Evolutionary conservation across 2,888 invertebrate species (phyloP).

Genomic region (Troides oblongomaculatus): DNA sequence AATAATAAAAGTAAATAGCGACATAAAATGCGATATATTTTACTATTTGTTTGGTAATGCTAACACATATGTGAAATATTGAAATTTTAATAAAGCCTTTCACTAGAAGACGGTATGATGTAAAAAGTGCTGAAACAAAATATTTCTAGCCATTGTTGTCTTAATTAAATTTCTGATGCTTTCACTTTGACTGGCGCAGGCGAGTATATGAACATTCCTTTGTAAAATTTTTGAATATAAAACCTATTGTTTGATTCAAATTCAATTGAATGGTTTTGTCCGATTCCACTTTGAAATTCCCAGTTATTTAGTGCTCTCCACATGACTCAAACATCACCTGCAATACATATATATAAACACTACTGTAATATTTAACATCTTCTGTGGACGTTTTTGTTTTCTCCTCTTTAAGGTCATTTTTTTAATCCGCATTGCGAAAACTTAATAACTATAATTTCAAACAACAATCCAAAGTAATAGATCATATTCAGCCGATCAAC

Average conservation of each 20-base stretch:
- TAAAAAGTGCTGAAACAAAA: neutral
- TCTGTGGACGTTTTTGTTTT: too few relatives aligned
- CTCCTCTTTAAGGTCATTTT: too few relatives aligned
- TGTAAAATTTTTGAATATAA: constrained; percentile 21
- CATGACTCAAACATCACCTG: too few relatives aligned
- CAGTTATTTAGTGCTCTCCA: constrained; percentile 5
- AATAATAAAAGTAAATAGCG: too few relatives aligned
- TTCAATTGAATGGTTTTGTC: constrained; percentile 18
- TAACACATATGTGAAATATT: too few relatives aligned
- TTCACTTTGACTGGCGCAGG: constrained; percentile 13
- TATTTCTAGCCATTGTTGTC: neutral
- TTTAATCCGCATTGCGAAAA: too few relatives aligned
- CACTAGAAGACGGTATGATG: neutral
- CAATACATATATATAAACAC: neutral
- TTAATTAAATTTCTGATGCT: constrained; percentile 15
- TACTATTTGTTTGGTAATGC: too few relatives aligned
- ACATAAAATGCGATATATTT: too few relatives aligned
- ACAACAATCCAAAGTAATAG: neutral
- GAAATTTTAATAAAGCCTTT: too few relatives aligned
- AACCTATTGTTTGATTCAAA: constrained; percentile 21
- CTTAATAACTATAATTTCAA: neutral
- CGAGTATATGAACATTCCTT: constrained; percentile 19
- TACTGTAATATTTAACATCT: neutral
- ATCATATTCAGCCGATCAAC: neutral
- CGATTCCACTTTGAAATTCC: constrained; percentile 16